phyloP scores from a whole-genome alignment of 2,113 vertebrate species.

The Merops nubicus region DNA sequence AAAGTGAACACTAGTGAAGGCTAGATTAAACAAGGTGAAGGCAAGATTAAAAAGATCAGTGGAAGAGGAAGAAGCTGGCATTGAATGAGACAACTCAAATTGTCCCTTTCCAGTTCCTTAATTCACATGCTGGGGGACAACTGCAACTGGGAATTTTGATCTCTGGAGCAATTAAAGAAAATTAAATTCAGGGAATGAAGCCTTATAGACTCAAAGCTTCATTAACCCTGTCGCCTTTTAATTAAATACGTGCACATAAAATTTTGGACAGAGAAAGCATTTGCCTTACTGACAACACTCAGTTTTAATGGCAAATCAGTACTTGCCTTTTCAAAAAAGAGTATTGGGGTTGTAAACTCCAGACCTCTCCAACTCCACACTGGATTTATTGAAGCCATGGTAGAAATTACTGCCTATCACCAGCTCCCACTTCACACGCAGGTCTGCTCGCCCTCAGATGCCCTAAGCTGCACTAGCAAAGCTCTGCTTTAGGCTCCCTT shows the following conservation, averaged over 20 bases:
- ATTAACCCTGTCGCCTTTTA: constrained; percentile 71
- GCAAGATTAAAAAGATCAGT: not conserved
- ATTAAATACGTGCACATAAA: constrained; percentile 67
- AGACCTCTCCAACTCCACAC: not conserved
- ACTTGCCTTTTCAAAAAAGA: not conserved
- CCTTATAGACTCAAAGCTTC: constrained; percentile 71
- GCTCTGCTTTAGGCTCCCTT: not conserved
- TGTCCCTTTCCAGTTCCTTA: constrained; percentile 17
- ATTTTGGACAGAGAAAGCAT: constrained; percentile 26
- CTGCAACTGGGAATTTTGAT: constrained; percentile 38
- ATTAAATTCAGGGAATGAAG: constrained; percentile 66
- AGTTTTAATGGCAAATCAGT: not conserved
- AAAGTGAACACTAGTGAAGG: not conserved
- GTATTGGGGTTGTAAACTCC: not conserved
- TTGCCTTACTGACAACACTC: not conserved
- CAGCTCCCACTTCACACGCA: not conserved
- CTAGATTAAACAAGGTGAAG: too few relatives aligned
- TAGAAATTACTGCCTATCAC: constrained; percentile 4
- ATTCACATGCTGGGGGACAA: constrained; percentile 51
- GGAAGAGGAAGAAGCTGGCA: constrained; percentile 5
- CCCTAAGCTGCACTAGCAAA: not conserved
- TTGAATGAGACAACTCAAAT: not conserved
- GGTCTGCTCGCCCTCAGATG: not conserved
- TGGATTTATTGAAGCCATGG: not conserved
- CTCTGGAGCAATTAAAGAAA: constrained; percentile 75